Percentiles rank a stretch among this genome's conserved stretches.
These are phyloP conservation scores for Colletes gigas DNA, from an alignment of 1,140 invertebrate genomes.

Conservation along the genomic window DNA sequence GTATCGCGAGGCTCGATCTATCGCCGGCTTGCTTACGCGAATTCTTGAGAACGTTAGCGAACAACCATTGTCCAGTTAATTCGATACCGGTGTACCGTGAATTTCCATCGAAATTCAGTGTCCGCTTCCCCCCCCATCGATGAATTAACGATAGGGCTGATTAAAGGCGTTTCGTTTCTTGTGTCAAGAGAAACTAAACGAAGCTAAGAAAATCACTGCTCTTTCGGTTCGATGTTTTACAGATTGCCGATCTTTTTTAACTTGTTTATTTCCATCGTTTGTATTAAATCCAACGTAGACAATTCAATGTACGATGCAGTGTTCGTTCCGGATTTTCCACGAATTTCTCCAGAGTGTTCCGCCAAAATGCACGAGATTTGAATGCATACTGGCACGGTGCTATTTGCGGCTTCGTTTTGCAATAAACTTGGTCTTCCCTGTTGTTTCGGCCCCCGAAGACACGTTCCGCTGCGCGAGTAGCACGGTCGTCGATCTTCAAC, in stretches of 20 bases:
- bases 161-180: not conserved
- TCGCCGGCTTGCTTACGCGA: constrained; percentile 62
- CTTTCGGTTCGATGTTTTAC: too few relatives aligned
- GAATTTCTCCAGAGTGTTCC: too few relatives aligned
- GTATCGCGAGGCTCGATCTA: constrained; percentile 67
- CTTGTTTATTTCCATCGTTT: too few relatives aligned
- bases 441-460: constrained; percentile 45
- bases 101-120: constrained; percentile 40
- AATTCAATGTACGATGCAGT: too few relatives aligned
- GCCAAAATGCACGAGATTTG: too few relatives aligned
- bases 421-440: constrained; percentile 47
- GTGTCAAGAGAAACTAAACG: too few relatives aligned
- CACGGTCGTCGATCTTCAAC: constrained; percentile 57
- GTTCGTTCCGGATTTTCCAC: too few relatives aligned
- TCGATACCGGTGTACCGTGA: constrained; percentile 42
- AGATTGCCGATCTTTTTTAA: too few relatives aligned
- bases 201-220: too few relatives aligned
- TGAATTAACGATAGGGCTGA: constrained; percentile 12
- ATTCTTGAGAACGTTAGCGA: constrained; percentile 51
- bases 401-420: not conserved
- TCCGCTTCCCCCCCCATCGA: not conserved
- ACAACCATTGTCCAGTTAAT: constrained; percentile 52
- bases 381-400: not conserved
- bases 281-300: too few relatives aligned
- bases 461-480: constrained; percentile 30